Evolutionary conservation across 2,888 invertebrate genomes (phyloP).

Genomic region (Drosophila pegasa): DNA sequence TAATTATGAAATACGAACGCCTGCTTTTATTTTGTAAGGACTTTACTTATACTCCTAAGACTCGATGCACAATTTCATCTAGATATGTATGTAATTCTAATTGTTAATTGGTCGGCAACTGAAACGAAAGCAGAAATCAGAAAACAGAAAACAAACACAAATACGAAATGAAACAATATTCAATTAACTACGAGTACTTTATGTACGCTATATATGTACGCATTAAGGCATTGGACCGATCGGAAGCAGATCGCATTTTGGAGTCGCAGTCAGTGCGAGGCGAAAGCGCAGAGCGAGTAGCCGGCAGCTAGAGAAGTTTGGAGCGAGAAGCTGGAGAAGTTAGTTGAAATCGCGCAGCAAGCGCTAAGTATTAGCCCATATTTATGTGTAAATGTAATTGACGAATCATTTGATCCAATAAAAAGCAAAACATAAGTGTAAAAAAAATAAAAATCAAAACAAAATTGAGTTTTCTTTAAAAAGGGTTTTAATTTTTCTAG

Average conservation of each 20-base stretch:
- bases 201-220: conserved; percentile 22
- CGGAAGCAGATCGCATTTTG: conserved; percentile 17
- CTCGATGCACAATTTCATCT: conserved; percentile 73
- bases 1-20: conserved; percentile 15
- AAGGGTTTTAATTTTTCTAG: too few relatives aligned
- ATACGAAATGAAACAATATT: conserved; percentile 18
- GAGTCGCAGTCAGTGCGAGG: conserved; percentile 13
- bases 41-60: conserved; percentile 62
- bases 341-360: conserved; percentile 67
- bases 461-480: background rate
- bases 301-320: background rate
- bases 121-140: background rate
- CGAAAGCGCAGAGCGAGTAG: conserved; percentile 1
- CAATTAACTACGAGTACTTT: conserved; percentile 24
- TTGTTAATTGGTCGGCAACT: conserved; percentile 49
- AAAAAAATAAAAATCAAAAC: conserved; percentile 9
- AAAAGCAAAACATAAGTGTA: conserved; percentile 43
- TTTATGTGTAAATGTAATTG: conserved; percentile 76
- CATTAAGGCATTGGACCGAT: conserved; percentile 30
- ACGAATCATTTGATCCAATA: conserved; percentile 65
- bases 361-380: conserved; percentile 75
- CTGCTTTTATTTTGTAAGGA: conserved; percentile 25
- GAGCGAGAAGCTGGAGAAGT: conserved; percentile 22
- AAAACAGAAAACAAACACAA: conserved; percentile 4
- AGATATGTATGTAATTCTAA: conserved; percentile 46